Conservation (phyloP, 2,888 invertebrate genomes). For the Scaptomyza flava region DNA sequence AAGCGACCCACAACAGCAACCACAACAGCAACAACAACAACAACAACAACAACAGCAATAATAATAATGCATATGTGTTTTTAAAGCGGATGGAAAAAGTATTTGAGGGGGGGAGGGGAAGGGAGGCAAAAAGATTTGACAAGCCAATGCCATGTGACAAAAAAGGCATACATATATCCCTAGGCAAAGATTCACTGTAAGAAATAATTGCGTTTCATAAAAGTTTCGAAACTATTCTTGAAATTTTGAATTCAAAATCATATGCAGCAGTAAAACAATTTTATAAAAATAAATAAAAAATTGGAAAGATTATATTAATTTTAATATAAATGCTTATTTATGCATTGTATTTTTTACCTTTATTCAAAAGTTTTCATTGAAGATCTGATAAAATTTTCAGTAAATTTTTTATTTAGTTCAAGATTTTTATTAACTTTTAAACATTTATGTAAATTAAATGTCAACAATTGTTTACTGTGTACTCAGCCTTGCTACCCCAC, state of each 20-base stretch:
- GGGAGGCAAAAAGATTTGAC: conserved; percentile 45
- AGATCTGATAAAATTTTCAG: too few relatives aligned
- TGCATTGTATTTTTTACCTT: too few relatives aligned
- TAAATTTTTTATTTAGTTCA: too few relatives aligned
- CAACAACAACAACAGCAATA: conserved; percentile 17
- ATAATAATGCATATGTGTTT: conserved; percentile 23
- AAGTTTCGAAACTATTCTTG: too few relatives aligned
- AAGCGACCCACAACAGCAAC: conserved; percentile 25
- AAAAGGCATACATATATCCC: conserved; percentile 17
- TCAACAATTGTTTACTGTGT: conserved; percentile 1
- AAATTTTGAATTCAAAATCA: too few relatives aligned
- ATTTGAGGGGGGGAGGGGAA: too few relatives aligned
- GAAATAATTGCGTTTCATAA: neutral
- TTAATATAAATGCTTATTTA: too few relatives aligned
- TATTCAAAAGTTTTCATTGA: too few relatives aligned
- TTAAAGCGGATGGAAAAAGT: conserved; percentile 3
- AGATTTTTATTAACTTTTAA: too few relatives aligned
- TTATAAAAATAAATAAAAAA: too few relatives aligned
- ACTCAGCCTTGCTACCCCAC: neutral
- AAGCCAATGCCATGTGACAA: conserved; percentile 56
- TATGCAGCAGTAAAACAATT: too few relatives aligned
- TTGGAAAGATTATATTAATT: too few relatives aligned
- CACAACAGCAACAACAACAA: conserved; percentile 18
- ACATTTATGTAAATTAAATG: neutral
- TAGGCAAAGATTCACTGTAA: conserved; percentile 7